phyloP scores from a whole-genome alignment of 2,888 invertebrate genomes.

The Plagodis dolabraria region DNA sequence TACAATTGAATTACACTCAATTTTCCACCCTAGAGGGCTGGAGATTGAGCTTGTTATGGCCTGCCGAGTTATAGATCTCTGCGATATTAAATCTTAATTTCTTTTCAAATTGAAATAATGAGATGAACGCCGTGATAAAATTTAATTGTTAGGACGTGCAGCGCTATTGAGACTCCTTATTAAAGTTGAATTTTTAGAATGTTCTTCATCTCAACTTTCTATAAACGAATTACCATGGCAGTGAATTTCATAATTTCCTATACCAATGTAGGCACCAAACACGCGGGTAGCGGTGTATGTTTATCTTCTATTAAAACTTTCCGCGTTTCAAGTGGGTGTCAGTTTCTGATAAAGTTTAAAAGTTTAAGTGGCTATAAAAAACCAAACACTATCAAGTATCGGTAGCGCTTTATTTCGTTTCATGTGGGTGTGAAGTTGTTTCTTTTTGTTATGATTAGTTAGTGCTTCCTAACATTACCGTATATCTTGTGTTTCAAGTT shows the following conservation, averaged over 20 bases:
- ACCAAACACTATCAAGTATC: constrained; percentile 8
- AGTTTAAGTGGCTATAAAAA: constrained; percentile 16
- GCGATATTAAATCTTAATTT: constrained; percentile 43
- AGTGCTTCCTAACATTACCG: neutral
- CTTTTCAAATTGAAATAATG: constrained; percentile 37
- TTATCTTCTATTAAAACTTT: neutral
- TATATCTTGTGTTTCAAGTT: no score
- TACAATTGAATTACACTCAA: constrained; percentile 66
- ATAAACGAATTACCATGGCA: neutral
- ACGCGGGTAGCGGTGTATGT: no score
- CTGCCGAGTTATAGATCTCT: constrained; percentile 38
- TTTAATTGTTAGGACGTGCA: constrained; percentile 23
- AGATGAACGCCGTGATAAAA: constrained; percentile 37
- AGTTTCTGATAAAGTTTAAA: constrained; percentile 12
- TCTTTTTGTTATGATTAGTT: neutral
- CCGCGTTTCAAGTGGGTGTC: constrained; percentile 4
- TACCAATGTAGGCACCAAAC: no score
- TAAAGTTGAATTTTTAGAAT: neutral
- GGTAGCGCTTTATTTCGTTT: constrained; percentile 7
- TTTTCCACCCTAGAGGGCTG: constrained; percentile 56
- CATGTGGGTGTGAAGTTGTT: constrained; percentile 10
- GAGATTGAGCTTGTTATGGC: constrained; percentile 57
- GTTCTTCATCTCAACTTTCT: neutral
- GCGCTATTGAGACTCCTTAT: constrained; percentile 3
- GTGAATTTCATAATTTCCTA: no score